phyloP scores from a whole-genome alignment of 2,113 vertebrate species.

The Picathartes gymnocephalus region DNA sequence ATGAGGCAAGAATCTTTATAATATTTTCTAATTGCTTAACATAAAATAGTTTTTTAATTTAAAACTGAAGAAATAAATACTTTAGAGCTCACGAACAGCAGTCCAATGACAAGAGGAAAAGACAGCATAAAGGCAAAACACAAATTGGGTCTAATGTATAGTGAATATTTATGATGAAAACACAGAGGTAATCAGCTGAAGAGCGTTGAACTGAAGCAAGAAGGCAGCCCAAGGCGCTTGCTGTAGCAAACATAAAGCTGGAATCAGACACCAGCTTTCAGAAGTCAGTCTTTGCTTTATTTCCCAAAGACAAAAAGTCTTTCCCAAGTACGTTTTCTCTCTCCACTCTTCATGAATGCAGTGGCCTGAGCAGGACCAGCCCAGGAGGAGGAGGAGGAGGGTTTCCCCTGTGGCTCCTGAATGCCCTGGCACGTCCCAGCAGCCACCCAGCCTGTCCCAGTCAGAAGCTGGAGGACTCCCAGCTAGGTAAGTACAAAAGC shows the following conservation, averaged over 20 bases:
- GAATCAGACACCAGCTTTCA: background rate
- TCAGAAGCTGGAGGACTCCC: background rate
- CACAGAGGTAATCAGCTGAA: background rate
- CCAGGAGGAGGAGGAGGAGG: background rate
- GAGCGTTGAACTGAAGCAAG: background rate
- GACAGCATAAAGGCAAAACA: background rate
- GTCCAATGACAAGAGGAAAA: background rate
- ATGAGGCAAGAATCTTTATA: background rate
- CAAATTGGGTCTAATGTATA: background rate
- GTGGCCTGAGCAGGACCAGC: background rate
- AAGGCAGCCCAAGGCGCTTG: background rate
- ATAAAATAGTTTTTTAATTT: background rate
- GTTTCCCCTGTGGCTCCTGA: background rate
- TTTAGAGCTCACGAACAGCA: background rate
- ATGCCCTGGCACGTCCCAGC: background rate
- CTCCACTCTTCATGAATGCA: background rate
- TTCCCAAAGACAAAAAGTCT: background rate
- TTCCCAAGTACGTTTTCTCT: background rate
- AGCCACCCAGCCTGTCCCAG: background rate
- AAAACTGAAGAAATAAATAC: background rate
- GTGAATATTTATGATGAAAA: background rate
- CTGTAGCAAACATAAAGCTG: background rate
- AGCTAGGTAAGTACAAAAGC: background rate
- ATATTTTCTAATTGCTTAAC: constrained; percentile 14
- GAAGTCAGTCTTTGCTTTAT: background rate